Base-by-base conservation (phyloP, 2,888 invertebrate species). In the Lasioglossum zephyrum region DNA sequence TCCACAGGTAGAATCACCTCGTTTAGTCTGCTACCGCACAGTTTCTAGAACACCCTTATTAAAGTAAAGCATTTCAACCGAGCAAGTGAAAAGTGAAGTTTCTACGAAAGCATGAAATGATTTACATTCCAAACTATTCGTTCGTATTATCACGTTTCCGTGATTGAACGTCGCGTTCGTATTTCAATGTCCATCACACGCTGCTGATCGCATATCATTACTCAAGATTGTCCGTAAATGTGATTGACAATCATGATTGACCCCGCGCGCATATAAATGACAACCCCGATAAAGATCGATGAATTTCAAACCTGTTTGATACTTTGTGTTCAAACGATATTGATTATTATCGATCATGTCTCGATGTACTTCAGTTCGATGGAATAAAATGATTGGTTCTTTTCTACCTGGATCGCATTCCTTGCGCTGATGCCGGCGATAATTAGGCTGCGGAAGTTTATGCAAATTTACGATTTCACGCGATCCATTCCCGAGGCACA, bases 271-370 rank as follows among this genome's bases (percentile, higher is more conserved):
- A n/a, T 70, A 79, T 36, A 31, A 79, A 74, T 41, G 79, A 74
- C 74, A 79, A 39, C 13, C 53, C 63, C 66, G 79, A 74, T 74
- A 79, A 74, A 79, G 82, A 82, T 74, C 44, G 79, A 79, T 79
- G 73, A 70, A 79, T 79, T 74, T 18, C 57, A 82, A 82, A 79
- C 79, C 75, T 49, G 82, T 79, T 82, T 49, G 47, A 41, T 72
- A 74, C 39, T 74, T 74, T 77, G 57, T 60, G 60, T 13, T 41
- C 26, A 39, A 22, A 9, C 36, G 22, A 39, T 72, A 72, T 49
- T 39, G 70, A 49, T 69, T 75, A 49, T 69, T 75, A n/a, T 26
- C 31, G 60, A 75, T 75, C 79, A 41, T 3, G 16, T 18, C 49
- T 8, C 11, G 41, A 26, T 72, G 9, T 26, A 16, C 70, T n/a